Percentiles rank a stretch among this genome's conserved stretches.
Evolutionary conservation across 2,888 invertebrate genomes (phyloP).

Genomic region (Crioceris asparagi): DNA sequence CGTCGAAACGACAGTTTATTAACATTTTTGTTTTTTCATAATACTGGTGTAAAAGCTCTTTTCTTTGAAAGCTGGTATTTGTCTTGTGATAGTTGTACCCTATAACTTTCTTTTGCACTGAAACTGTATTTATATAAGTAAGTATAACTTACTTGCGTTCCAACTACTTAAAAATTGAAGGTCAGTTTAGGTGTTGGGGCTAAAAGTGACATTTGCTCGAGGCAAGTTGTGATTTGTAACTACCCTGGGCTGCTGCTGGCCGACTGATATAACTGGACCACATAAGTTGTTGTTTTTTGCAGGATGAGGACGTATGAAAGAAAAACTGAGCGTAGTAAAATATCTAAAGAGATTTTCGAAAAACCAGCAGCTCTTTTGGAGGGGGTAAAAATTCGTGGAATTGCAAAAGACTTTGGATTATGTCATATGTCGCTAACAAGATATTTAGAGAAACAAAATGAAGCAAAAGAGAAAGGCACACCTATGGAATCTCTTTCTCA

Average conservation of each 20-base stretch:
- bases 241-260: no score
- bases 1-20: no score
- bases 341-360: no score
- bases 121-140: background rate
- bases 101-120: background rate
- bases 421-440: conserved; percentile 1
- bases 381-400: no score
- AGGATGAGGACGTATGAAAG: background rate
- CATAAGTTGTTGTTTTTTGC: background rate
- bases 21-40: no score
- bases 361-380: no score
- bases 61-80: background rate
- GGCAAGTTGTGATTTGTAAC: background rate
- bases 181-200: background rate
- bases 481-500: background rate
- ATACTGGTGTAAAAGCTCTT: background rate
- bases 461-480: background rate
- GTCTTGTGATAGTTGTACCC: background rate
- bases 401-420: no score
- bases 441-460: background rate
- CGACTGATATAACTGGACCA: no score
- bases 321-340: background rate
- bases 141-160: background rate
- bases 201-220: background rate
- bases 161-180: background rate